These are phyloP conservation scores for Alca torda DNA, from an alignment of 2,797 vertebrate species.

Conservation along the genomic window DNA sequence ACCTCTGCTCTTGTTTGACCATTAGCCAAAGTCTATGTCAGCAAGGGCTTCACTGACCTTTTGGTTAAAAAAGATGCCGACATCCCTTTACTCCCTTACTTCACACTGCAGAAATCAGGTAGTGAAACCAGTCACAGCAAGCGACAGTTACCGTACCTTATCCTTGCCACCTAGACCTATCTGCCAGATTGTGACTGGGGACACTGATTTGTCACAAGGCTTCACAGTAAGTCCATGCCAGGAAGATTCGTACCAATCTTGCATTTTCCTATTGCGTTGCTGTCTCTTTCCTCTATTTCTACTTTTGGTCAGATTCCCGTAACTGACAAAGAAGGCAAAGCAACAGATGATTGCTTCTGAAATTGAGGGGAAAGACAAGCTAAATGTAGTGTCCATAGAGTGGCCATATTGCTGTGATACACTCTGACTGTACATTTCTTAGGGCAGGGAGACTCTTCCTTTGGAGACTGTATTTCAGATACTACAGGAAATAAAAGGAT, in stretches of 20 bases:
- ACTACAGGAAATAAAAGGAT: neutral
- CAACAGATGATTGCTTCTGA: neutral
- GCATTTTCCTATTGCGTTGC: neutral
- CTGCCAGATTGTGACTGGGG: neutral
- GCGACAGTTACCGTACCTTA: neutral
- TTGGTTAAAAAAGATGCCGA: neutral
- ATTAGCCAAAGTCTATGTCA: neutral
- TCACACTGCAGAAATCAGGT: neutral
- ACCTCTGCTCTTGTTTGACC: slow-evolving; percentile 4
- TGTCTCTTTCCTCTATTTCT: neutral
- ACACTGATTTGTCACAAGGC: neutral
- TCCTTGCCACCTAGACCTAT: neutral
- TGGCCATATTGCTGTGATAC: neutral
- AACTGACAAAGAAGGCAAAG: neutral
- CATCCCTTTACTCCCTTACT: neutral
- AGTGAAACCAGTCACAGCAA: neutral
- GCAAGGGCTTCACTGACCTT: neutral
- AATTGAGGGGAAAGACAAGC: neutral
- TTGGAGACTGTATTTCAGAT: neutral
- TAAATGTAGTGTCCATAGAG: neutral
- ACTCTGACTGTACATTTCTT: neutral
- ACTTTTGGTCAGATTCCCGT: neutral
- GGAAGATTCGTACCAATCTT: neutral
- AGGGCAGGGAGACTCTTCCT: neutral
- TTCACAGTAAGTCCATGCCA: neutral